These are phyloP conservation scores for Cheilosia scutellata DNA, from an alignment of 2,888 invertebrate genomes.

Conservation along the genomic window DNA sequence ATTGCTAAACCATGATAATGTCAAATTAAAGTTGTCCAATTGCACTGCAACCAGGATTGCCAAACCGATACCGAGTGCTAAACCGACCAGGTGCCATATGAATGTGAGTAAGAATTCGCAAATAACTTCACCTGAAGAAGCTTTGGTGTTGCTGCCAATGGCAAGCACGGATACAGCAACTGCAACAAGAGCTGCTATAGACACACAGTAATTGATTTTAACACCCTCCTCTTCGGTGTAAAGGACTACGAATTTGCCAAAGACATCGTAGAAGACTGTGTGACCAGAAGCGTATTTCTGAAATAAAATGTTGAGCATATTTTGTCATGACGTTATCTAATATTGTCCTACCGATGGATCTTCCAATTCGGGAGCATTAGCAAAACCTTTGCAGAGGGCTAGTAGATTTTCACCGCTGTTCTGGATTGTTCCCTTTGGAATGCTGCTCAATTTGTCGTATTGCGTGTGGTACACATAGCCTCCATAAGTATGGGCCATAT, in stretches of 20 bases:
- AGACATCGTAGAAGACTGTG: constrained; percentile 89
- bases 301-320: background rate
- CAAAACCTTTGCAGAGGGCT: constrained; percentile 85
- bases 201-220: constrained; percentile 82
- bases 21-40: constrained; percentile 82
- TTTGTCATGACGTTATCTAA: background rate
- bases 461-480: constrained; percentile 92
- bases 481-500: constrained; percentile 90
- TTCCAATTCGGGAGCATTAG: constrained; percentile 83
- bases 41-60: constrained; percentile 81
- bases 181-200: constrained; percentile 82
- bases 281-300: constrained; percentile 83
- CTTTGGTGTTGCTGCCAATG: constrained; percentile 81
- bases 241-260: constrained; percentile 88
- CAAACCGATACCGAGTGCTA: constrained; percentile 79
- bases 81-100: constrained; percentile 79
- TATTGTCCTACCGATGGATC: constrained; percentile 80
- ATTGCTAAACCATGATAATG: constrained; percentile 87
- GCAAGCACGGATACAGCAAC: constrained; percentile 80
- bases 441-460: constrained; percentile 87
- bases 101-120: constrained; percentile 81
- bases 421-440: constrained; percentile 89
- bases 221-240: constrained; percentile 86
- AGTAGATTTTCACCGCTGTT: constrained; percentile 90
- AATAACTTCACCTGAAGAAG: constrained; percentile 81